Base-by-base conservation (phyloP, 2,113 vertebrate species). In the Taxidea taxus region DNA sequence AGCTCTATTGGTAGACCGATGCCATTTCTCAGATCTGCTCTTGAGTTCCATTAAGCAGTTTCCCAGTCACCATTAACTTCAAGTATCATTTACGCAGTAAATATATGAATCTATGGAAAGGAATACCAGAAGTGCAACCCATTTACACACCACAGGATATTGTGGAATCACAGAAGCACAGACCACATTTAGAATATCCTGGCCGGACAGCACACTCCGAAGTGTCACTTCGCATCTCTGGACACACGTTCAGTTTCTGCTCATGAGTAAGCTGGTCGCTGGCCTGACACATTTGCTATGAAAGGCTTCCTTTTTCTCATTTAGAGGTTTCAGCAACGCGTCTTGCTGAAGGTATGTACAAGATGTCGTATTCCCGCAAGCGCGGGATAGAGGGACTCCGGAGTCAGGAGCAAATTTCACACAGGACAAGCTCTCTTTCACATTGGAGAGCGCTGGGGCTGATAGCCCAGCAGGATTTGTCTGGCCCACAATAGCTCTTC, bases 401-500 rank as follows among this genome's bases (percentile, higher is more conserved):
- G 84, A 98, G 75, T 97, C 77, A 90, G 95, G 93, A 97, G 94
- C 74, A 96, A 96, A 98, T 98, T 98, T 98, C 97, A 98, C 95
- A 97, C 84, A 98, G 97, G 93, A 92, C 91, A 95, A 97, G 93
- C 87, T 97, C 98, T 89, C 47, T 95, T 87, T 97, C 97, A 97
- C 74, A 96, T 98, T 91, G 81, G 47, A 78, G 94, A 95, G 31
- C 87, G 97, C 88, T 81, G 95, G 90, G 95, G 80, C 95, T 95
- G 97, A 97, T 96, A 97, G 84, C 99, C 97, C 98, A 99, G 98
- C 98, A 93, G 99, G 98, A 98, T 94, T 97, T 95, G 84, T 95
- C 86, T 90, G 84, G 83, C 95, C 96, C 94, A 99, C 98, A 99
- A 99, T 99, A 98, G 98, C 93, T 72, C 89, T 97, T 97, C 98